A percentile compares a stretch with the other conserved stretches of the same genome.
phyloP scores from a whole-genome alignment of 2,113 vertebrate species.

The Poecile atricapillus region DNA sequence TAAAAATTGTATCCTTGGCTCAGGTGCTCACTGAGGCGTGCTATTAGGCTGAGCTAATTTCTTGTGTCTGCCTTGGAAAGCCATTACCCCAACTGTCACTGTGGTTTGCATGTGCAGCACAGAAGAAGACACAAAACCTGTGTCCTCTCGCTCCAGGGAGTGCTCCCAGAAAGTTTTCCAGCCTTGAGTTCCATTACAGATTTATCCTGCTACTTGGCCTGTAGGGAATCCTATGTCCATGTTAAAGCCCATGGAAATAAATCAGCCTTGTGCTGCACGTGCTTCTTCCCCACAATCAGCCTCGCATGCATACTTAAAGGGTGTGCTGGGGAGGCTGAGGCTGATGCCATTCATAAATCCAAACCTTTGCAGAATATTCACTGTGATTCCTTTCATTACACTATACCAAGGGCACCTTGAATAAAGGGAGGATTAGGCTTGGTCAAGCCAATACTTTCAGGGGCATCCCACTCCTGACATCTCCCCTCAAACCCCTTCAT shows the following conservation, averaged over 20 bases:
- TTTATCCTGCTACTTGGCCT: background rate
- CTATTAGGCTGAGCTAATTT: background rate
- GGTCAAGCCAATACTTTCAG: background rate
- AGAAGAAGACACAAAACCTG: background rate
- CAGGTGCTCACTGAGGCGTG: background rate
- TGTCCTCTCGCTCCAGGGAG: background rate
- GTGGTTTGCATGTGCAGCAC: rapidly evolving
- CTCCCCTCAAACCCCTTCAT: rapidly evolving
- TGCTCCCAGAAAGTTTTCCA: background rate
- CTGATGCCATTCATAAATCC: background rate
- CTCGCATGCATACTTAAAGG: background rate
- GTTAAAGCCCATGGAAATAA: background rate
- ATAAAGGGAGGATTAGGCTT: background rate
- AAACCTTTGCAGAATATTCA: background rate
- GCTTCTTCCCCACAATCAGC: background rate
- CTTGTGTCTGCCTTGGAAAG: background rate
- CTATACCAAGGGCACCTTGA: background rate
- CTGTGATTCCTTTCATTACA: background rate
- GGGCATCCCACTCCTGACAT: too few species aligned
- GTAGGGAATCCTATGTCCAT: background rate
- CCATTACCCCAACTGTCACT: background rate
- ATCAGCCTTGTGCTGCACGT: rapidly evolving
- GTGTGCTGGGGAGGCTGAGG: background rate
- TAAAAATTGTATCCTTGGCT: background rate
- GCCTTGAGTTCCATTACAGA: background rate